Evolutionary conservation across 2,113 vertebrate species (phyloP).

Genomic region (Ceyx cyanopectus): DNA sequence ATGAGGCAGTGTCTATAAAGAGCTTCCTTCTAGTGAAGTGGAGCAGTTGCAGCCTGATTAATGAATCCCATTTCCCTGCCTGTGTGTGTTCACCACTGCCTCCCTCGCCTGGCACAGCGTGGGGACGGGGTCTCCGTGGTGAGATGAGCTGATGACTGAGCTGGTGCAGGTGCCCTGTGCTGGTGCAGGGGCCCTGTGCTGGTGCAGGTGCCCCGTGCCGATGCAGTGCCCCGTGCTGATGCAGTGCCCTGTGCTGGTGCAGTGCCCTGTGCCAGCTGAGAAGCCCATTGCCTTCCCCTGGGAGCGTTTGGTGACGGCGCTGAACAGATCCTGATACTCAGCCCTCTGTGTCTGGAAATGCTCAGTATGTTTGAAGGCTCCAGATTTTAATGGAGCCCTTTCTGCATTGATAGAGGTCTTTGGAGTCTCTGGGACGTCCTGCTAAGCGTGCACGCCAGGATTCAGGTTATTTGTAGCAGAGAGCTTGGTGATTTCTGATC

Average conservation of each 20-base stretch:
- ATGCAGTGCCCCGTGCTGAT: too few species aligned
- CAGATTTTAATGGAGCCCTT: constrained; percentile 22
- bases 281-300: not conserved
- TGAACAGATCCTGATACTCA: not conserved
- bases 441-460: not conserved
- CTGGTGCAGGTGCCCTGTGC: too few species aligned
- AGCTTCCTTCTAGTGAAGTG: not conserved
- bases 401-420: constrained; percentile 19
- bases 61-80: constrained; percentile 12
- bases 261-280: accelerated
- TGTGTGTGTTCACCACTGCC: not conserved
- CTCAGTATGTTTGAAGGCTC: not conserved
- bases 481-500: not conserved
- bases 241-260: too few species aligned
- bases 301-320: accelerated
- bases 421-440: constrained; percentile 22
- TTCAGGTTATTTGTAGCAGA: not conserved
- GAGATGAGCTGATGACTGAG: too few species aligned
- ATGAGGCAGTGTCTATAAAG: constrained; percentile 50
- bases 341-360: constrained; percentile 2
- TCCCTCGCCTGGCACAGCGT: accelerated
- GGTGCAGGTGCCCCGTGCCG: too few species aligned
- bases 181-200: too few species aligned
- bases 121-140: too few species aligned
- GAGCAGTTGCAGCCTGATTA: constrained; percentile 42